Evolutionary conservation across 2,113 vertebrate genomes (phyloP).

Genomic region (Osmerus mordax): DNA sequence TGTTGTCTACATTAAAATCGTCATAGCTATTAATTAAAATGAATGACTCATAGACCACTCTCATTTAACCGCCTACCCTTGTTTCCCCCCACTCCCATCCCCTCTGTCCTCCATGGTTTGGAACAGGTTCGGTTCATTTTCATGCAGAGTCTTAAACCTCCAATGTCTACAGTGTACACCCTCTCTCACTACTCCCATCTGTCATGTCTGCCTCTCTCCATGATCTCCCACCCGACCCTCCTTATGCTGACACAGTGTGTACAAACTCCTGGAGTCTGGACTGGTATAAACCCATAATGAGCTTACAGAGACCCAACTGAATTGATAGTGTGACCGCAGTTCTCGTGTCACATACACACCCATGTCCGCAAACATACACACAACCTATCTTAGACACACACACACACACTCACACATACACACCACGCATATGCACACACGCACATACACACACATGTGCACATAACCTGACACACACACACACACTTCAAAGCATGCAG

Average conservation of each 20-base stretch:
- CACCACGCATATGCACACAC: conserved; percentile 3
- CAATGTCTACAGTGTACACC: conserved; percentile 37
- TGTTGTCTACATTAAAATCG: conserved; percentile 5
- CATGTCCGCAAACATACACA: neutral
- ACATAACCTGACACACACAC: neutral
- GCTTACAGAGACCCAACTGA: neutral
- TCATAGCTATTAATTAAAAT: conserved; percentile 35
- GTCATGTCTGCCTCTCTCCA: conserved; percentile 49
- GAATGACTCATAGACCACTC: conserved; percentile 32
- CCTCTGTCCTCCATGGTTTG: conserved; percentile 45
- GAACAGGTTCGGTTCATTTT: conserved; percentile 26
- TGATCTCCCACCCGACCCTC: conserved; percentile 30
- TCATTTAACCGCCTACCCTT: conserved; percentile 23
- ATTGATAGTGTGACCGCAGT: too few relatives aligned
- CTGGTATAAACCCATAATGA: neutral
- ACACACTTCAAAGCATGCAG: neutral
- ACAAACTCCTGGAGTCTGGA: conserved; percentile 16
- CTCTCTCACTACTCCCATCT: conserved; percentile 55
- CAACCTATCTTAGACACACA: neutral
- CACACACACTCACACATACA: conserved; percentile 3
- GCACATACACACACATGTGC: neutral
- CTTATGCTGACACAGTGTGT: conserved; percentile 30
- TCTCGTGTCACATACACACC: neutral
- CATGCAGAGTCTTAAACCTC: conserved; percentile 36
- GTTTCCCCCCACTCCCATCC: conserved; percentile 3